Evolutionary conservation across 2,888 invertebrate species (phyloP).

Genomic region (Parelbella ahira): DNA sequence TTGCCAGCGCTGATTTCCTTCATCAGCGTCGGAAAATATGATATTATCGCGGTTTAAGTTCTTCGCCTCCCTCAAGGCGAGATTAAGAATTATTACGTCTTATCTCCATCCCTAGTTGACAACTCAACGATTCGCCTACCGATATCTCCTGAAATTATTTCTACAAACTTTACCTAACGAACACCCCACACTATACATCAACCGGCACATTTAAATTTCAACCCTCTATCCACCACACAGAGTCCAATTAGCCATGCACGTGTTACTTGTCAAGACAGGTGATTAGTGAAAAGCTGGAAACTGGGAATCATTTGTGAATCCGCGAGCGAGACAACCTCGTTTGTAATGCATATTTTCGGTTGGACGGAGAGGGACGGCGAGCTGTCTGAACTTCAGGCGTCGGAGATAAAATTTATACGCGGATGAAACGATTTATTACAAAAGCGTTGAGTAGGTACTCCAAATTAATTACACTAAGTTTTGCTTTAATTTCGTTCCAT

Average conservation of each 20-base stretch:
- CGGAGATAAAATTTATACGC: constrained; percentile 68
- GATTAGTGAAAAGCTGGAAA: constrained; percentile 75
- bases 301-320: constrained; percentile 77
- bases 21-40: neutral
- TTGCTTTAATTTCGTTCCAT: constrained; percentile 39
- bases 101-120: constrained; percentile 65
- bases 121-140: constrained; percentile 67
- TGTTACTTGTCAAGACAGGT: constrained; percentile 56
- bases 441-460: constrained; percentile 77
- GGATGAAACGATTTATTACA: constrained; percentile 80
- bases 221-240: constrained; percentile 39
- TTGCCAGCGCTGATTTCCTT: constrained; percentile 2
- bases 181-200: constrained; percentile 34
- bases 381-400: constrained; percentile 56
- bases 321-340: constrained; percentile 71
- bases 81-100: constrained; percentile 73
- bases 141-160: constrained; percentile 73
- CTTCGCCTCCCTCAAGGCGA: constrained; percentile 31
- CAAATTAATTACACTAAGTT: constrained; percentile 67
- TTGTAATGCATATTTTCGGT: constrained; percentile 61
- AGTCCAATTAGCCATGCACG: constrained; percentile 36
- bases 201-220: constrained; percentile 34
- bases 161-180: constrained; percentile 63
- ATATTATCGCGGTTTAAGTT: constrained; percentile 21
- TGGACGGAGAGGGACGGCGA: constrained; percentile 52